Base-by-base conservation (phyloP, 2,797 vertebrate genomes). In the Neostethus bicornis region DNA sequence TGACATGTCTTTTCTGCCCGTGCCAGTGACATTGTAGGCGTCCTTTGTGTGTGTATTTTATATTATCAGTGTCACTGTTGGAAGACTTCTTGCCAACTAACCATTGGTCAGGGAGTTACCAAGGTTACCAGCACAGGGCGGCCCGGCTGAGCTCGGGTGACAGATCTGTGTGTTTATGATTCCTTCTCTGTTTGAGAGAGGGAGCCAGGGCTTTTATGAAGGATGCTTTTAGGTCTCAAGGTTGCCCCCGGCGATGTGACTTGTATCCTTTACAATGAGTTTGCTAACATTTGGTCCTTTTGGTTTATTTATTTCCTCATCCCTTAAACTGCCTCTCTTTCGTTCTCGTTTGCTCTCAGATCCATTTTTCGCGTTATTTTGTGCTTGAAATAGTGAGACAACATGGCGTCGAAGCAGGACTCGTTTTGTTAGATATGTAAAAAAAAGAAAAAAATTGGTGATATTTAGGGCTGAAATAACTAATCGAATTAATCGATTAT, bases 91-190 rank as follows among this genome's bases (percentile, higher is more conserved):
- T 75, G 80, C 76, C 73, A 74, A 64, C 51, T 50, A 51, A 57
- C 62, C 53, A 84, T 86, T 83, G 82, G 79, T 81, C 72, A 66
- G 80, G 66, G 77, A 80, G 85, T 88, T 85, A 68, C 81, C 83
- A 84, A 74, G 87, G 87, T 86, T 88, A 85, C 81, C 0, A 41
- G 44, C n/a, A 63, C 70, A 51, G 60, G 67, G 77, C 73, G 75
- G 73, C 59, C 75, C 70, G 78, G 78, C 82, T 77, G 72, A 74
- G 70, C 59, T 65, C 0, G 46, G 56, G 66, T 66, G 67, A 66
- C 78, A 72, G 57, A 70, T 70, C 65, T 52, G 23, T 64, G 51
- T 70, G 64, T 78, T 68, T 71, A 60, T 60, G 63, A 73, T 55
- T 64, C 57, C 43, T 60, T 51, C 31, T 57, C 51, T 19, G 26